Evolutionary conservation across 2,888 invertebrate species (phyloP).

Genomic region (Dione vanillae): DNA sequence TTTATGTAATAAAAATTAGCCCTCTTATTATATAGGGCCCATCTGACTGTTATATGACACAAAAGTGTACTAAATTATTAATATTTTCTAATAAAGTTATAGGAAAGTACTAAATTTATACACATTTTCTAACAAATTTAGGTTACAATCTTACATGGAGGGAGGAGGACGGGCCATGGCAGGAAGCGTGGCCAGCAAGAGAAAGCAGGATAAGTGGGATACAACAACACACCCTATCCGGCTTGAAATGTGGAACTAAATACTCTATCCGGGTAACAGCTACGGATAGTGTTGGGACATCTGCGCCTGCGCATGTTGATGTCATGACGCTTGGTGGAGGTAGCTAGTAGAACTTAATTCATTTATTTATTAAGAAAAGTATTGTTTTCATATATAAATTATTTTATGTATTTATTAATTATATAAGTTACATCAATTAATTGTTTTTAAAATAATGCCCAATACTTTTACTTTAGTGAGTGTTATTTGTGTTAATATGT

Average conservation of each 20-base stretch:
- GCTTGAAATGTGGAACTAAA: slow-evolving; percentile 92
- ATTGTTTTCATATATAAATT: too few species aligned
- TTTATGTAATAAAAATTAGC: too few species aligned
- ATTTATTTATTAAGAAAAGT: too few species aligned
- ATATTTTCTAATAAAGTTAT: slow-evolving; percentile 45
- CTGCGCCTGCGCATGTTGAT: slow-evolving; percentile 86
- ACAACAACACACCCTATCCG: slow-evolving; percentile 86
- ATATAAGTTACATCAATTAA: too few species aligned
- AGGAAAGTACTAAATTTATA: too few species aligned
- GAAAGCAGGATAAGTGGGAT: slow-evolving; percentile 83
- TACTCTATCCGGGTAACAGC: slow-evolving; percentile 92
- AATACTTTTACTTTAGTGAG: too few species aligned
- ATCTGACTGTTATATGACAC: too few species aligned
- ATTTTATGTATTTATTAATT: too few species aligned
- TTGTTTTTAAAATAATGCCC: too few species aligned
- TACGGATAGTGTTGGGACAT: slow-evolving; percentile 91
- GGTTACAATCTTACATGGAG: slow-evolving; percentile 82
- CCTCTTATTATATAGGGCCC: too few species aligned
- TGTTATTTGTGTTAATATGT: too few species aligned
- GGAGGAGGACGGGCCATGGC: slow-evolving; percentile 78
- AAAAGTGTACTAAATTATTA: too few species aligned
- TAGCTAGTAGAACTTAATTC: slow-evolving; percentile 46
- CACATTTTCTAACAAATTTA: slow-evolving; percentile 44
- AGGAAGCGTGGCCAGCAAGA: slow-evolving; percentile 86
- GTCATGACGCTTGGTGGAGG: slow-evolving; percentile 85